phyloP scores from a whole-genome alignment of 2,113 vertebrate genomes.

The Lonchura striata region DNA sequence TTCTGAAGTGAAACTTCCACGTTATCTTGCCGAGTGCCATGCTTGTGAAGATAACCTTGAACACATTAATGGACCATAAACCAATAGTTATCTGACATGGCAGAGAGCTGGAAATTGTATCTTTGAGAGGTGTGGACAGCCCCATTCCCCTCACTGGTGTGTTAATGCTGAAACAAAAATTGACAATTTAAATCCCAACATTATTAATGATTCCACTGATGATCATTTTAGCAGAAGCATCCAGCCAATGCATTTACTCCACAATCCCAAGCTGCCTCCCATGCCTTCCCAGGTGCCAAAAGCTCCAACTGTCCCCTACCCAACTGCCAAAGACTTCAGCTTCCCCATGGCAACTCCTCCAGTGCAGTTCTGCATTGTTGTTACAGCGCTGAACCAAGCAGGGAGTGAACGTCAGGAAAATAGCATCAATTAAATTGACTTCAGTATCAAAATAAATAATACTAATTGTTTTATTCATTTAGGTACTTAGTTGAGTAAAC shows the following conservation, averaged over 20 bases:
- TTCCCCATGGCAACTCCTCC: conserved; percentile 62
- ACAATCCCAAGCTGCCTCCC: conserved; percentile 47
- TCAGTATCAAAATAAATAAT: conserved; percentile 59
- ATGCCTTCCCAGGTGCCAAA: conserved; percentile 61
- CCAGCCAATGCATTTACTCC: conserved; percentile 45
- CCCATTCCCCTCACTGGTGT: not conserved
- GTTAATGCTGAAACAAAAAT: conserved; percentile 2
- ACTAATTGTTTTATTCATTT: conserved; percentile 55
- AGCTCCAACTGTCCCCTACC: conserved; percentile 59
- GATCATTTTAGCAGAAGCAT: conserved; percentile 57
- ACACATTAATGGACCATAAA: not conserved
- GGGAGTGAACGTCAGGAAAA: conserved; percentile 24
- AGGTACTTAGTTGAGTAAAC: conserved; percentile 53
- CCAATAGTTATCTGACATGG: not conserved
- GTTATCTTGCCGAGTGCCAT: not conserved
- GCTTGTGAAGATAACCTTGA: conserved; percentile 33
- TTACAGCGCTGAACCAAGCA: not conserved
- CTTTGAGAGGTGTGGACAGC: not conserved
- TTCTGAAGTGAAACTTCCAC: conserved; percentile 22
- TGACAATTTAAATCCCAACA: conserved; percentile 50
- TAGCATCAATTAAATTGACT: conserved; percentile 40
- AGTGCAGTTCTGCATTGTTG: not conserved
- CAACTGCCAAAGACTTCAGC: conserved; percentile 53
- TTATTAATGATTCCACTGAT: conserved; percentile 63
- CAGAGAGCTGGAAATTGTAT: not conserved